Evolutionary conservation across 2,888 invertebrate genomes (phyloP), one percentile per base, ranked within the genome.

Genomic region (Epinotia brunnichana): DNA sequence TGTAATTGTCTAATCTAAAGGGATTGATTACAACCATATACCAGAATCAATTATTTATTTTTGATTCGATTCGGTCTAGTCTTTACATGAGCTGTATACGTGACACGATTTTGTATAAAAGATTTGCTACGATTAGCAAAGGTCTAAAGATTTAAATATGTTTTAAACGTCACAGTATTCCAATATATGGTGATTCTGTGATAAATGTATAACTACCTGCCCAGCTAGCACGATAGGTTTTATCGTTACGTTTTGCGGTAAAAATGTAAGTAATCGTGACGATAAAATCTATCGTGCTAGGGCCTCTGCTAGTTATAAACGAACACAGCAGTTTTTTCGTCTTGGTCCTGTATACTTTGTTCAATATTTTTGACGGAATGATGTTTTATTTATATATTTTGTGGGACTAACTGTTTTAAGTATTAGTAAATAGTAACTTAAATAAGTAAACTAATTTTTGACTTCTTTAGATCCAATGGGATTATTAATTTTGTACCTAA

Each of bases 1-100:
- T 11, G 10, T 41, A 41, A 60, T 41, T 48, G 41, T 39, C 39
- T 10, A 21, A 11, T 53, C 39, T 24, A 56, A 66, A 56, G 54
- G 41, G 54, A 56, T 56, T 39, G 39, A 19, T 41, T 24, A 41
- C 41, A 66, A 24, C n/a, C n/a, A n/a, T n/a, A n/a, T 54, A 53
- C 3, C 10, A 41, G 15, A 17, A 19, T 64, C 53, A 29, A 11
- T 48, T 48, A 21, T 56, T 66, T 66, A 56, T 19, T 56, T 64
- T 41, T 56, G 39, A 66, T 66, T 29, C 53, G 24, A 57, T 71
- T 68, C 60, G 69, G 63, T 76, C 76, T 76, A 77, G 77, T 77
- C 76, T 73, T 56, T 60, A 61, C 39, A 21, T 54, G 21, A 41
- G 64, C 21, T 64, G 53, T 64, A 54, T 21, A n/a, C 41, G n/a